Base-by-base conservation (phyloP, 2,113 vertebrate genomes). In the Cinclus mexicanus region DNA sequence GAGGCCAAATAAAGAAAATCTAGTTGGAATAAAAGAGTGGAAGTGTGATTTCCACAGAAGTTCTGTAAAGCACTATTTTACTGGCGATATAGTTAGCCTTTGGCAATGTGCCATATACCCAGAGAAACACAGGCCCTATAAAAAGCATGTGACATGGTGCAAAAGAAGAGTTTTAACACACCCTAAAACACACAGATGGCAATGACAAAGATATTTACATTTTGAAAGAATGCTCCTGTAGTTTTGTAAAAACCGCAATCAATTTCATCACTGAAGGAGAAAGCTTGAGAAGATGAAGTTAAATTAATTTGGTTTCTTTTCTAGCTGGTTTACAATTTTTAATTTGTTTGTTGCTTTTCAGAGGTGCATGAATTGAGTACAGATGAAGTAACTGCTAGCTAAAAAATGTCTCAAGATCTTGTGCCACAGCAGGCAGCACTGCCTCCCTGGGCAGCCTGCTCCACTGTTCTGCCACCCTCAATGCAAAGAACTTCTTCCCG, bases 21-120 rank as follows among this genome's bases (percentile, higher is more conserved):
- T 56, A 68, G 12, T 42, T 71, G 70, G 49, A 96, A 89, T 78
- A 37, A 74, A 83, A 83, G n/a, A 84, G 35, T 52, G 64, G 56
- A 90, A 83, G 41, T 46, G 56, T 11, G 11, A 87, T 78, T 96
- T 89, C 76, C 77, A 83, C 70, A 47, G 8, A 92, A 93, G 52
- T 94, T 92, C 78, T 49, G 46, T 82, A 89, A 94, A 91, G 65
- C 24, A 59, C 65, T 87, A 20, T 75, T 96, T 94, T 89, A 96
- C 47, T 68, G 39, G 81, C 87, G 91, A 68, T 78, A 75, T 20
- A 91, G 64, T 55, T 70, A 67, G 77, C 65, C 77, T 59, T 39
- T 94, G 92, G 90, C 64, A 0, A 84, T 12, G 35, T 64, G 93
- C 77, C 95, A 94, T 26, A 47, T 19, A 70, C 29, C 21, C 69